Conservation (phyloP, 2,113 vertebrate genomes). For the Glaucomys volans region DNA sequence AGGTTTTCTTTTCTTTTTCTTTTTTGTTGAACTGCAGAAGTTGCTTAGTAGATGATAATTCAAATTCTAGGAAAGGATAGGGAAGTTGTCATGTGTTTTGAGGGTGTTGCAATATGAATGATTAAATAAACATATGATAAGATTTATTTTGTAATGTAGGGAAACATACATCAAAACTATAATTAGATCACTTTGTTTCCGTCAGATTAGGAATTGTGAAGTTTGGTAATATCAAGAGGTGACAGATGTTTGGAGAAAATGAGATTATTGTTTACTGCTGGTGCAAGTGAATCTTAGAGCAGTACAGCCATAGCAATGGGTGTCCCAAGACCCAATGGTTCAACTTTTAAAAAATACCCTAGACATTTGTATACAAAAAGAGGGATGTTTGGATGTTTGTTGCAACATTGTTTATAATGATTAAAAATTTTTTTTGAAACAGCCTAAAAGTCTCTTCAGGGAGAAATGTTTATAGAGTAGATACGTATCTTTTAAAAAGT, state of each 20-base stretch:
- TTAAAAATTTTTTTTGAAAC: not conserved
- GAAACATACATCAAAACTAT: not conserved
- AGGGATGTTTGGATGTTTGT: not conserved
- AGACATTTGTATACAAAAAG: not conserved
- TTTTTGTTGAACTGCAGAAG: not conserved
- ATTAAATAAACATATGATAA: not conserved
- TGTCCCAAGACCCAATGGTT: not conserved
- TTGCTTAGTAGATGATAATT: slow-evolving; percentile 77
- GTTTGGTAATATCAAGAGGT: not conserved
- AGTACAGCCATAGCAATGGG: not conserved
- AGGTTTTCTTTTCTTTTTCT: too few relatives aligned
- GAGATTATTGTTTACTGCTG: not conserved
- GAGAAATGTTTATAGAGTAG: not conserved
- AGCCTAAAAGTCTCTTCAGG: not conserved
- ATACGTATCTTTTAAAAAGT: not conserved
- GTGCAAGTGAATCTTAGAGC: not conserved
- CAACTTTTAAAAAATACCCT: not conserved
- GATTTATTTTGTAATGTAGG: not conserved
- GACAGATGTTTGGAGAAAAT: not conserved
- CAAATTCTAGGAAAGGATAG: not conserved
- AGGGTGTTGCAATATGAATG: slow-evolving; percentile 39
- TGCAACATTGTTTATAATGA: not conserved
- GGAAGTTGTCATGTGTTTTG: not conserved
- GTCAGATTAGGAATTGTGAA: not conserved
- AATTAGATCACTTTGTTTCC: not conserved